Percentiles rank a stretch among this genome's conserved stretches.
Conservation (phyloP, 2,797 vertebrate genomes). For the Botia kubotai region DNA sequence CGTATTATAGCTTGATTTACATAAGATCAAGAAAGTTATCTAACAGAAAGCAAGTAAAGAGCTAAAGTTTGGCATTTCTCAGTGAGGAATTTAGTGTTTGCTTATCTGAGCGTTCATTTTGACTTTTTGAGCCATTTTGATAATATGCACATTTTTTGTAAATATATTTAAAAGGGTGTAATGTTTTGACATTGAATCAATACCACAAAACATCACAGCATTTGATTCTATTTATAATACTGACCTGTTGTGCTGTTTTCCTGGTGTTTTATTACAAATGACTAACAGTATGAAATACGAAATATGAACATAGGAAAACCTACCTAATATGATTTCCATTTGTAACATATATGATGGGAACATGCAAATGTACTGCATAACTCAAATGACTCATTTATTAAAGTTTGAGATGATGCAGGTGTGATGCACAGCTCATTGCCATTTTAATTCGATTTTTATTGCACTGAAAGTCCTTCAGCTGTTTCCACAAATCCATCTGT, state of each 20-base stretch:
- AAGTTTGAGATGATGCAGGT: not conserved
- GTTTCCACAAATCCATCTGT: not conserved
- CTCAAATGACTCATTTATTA: not conserved
- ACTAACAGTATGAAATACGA: not conserved
- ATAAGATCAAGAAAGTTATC: not conserved
- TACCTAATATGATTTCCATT: not conserved
- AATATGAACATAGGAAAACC: not conserved
- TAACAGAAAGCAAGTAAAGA: not conserved
- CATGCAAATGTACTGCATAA: not conserved
- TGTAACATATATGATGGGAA: not conserved
- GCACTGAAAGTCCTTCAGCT: slow-evolving; percentile 1
- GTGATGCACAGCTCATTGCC: not conserved
- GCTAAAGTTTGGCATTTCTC: not conserved
- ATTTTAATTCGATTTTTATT: not conserved
- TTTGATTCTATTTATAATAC: too few relatives aligned
- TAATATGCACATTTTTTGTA: not conserved
- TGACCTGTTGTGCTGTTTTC: too few relatives aligned
- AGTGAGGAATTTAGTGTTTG: not conserved
- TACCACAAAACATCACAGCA: too few relatives aligned
- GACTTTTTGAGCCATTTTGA: not conserved
- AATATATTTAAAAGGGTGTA: not conserved
- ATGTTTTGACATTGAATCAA: not conserved
- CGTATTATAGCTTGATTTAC: not conserved
- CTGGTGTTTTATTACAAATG: not conserved
- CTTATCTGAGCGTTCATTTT: not conserved